A percentile compares a stretch with the other conserved stretches of the same genome.
Conservation (phyloP, 2,888 invertebrate genomes). For the Agrotis puta region DNA sequence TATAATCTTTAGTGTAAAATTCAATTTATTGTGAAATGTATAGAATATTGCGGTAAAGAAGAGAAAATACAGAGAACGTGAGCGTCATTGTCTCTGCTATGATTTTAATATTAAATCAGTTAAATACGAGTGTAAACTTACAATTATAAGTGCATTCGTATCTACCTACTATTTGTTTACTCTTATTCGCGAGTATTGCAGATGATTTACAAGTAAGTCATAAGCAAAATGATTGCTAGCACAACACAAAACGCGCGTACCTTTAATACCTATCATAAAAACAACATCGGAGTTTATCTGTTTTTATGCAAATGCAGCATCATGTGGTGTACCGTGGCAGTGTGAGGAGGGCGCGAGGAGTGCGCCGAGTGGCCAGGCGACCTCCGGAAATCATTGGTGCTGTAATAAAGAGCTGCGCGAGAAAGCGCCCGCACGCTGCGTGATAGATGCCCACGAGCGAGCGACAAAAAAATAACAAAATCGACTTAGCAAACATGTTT, state of each 20-base stretch:
- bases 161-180: conserved; percentile 2
- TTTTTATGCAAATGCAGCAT: conserved; percentile 68
- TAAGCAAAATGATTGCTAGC: conserved; percentile 42
- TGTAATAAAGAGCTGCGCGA: conserved; percentile 88
- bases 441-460: conserved; percentile 88
- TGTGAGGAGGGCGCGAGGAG: conserved; percentile 50
- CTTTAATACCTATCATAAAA: conserved; percentile 47
- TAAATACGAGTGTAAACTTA: background rate
- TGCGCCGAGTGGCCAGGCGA: conserved; percentile 64
- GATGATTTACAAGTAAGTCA: conserved; percentile 40
- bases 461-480: conserved; percentile 90
- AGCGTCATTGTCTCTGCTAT: background rate
- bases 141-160: conserved; percentile 1
- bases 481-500: conserved; percentile 91
- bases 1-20: conserved; percentile 39
- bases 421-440: conserved; percentile 89
- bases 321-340: conserved; percentile 52
- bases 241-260: conserved; percentile 34
- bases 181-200: background rate
- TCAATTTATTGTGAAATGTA: background rate
- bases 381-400: conserved; percentile 88
- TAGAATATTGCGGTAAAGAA: background rate
- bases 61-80: background rate
- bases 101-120: conserved; percentile 5
- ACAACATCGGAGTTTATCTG: conserved; percentile 58